phyloP scores from a whole-genome alignment of 1,140 invertebrate species.

The Mactra quadrangularis region DNA sequence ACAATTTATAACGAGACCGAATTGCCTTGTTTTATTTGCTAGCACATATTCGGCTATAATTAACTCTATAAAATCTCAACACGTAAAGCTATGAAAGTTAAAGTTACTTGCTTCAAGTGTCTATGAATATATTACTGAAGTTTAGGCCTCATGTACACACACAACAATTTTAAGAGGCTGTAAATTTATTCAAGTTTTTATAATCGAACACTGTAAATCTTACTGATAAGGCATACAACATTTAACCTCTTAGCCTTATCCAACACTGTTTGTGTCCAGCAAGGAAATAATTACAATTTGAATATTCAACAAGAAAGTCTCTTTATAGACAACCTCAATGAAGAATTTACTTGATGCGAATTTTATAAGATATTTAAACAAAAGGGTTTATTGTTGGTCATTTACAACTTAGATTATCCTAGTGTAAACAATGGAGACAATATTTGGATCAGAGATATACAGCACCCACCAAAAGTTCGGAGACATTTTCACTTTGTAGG shows the following conservation, averaged over 20 bases:
- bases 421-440: too few species aligned
- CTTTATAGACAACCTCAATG: too few species aligned
- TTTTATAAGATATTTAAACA: too few species aligned
- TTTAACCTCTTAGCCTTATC: constrained; percentile 29
- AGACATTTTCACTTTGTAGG: too few species aligned
- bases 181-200: constrained; percentile 62
- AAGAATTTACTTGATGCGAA: too few species aligned
- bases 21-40: constrained; percentile 20
- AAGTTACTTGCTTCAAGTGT: constrained; percentile 10
- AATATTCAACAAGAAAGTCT: too few species aligned
- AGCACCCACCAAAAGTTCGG: too few species aligned
- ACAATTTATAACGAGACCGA: not conserved
- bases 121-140: constrained; percentile 9
- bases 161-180: constrained; percentile 47
- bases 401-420: too few species aligned
- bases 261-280: constrained; percentile 29
- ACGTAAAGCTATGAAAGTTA: constrained; percentile 38
- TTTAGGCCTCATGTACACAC: constrained; percentile 17
- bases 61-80: constrained; percentile 17
- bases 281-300: too few species aligned
- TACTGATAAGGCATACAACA: constrained; percentile 45
- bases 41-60: constrained; percentile 35
- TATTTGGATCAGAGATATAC: too few species aligned
- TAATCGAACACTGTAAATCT: constrained; percentile 55
- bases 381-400: too few species aligned